These are phyloP conservation scores for Aphelocoma coerulescens DNA, from an alignment of 2,113 vertebrate species.

Conservation along the genomic window DNA sequence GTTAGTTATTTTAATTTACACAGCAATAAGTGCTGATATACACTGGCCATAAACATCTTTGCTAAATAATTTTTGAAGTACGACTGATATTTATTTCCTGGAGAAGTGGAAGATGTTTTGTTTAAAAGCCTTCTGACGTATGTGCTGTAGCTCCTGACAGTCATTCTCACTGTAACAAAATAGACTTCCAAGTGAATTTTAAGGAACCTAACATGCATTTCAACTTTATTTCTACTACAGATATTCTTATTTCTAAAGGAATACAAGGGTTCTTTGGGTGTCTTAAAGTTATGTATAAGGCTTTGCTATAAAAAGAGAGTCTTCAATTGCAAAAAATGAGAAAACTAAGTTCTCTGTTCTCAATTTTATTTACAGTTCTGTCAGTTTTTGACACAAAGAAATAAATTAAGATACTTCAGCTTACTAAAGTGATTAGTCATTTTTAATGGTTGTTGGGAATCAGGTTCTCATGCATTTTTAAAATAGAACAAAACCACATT, in stretches of 20 bases:
- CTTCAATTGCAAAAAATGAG: background rate
- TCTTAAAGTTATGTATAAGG: background rate
- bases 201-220: background rate
- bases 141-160: background rate
- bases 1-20: slow-evolving; percentile 46
- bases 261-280: background rate
- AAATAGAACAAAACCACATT: background rate
- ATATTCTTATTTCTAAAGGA: background rate
- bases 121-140: slow-evolving; percentile 13
- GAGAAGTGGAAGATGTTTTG: slow-evolving; percentile 20
- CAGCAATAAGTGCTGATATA: slow-evolving; percentile 20
- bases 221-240: background rate
- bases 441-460: background rate
- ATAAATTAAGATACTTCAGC: background rate
- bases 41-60: background rate
- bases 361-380: slow-evolving; percentile 11
- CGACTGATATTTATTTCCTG: background rate
- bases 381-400: background rate
- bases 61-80: slow-evolving; percentile 11
- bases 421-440: background rate
- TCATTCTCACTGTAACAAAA: slow-evolving; percentile 1
- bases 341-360: slow-evolving; percentile 24
- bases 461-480: background rate
- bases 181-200: slow-evolving; percentile 12
- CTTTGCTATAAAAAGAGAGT: background rate